Base-by-base conservation (phyloP, 1,140 invertebrate genomes). In the Brevipalpus yothersi region DNA sequence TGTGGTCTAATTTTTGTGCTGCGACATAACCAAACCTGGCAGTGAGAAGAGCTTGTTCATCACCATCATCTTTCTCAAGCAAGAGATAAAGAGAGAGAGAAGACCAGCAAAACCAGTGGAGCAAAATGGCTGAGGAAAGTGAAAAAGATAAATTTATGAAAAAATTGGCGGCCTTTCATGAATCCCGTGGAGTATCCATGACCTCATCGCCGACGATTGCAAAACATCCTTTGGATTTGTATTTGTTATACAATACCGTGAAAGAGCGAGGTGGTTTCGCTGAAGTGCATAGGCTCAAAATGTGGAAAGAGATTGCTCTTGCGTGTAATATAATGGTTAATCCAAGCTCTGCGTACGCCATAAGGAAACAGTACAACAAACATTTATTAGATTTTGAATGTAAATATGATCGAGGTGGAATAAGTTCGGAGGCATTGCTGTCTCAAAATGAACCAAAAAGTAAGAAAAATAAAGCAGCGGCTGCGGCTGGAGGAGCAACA, bases 191-290 rank as follows among this genome's bases (percentile, higher is more conserved):
- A 65, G 84, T 85, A 62, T 87, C 91, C 53, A 87, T 96, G 65
- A 86, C 86, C 60, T 82, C 86, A 65, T 91, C 90, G 76, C 93
- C 93, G 49, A 89, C 86, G 66, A 95, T 97, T 73, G 90, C 85
- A 73, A 96, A 96, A 78, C 89, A 93, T 76, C 88, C 90, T 67
- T 79, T 96, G 66, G 93, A 97, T 81, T 82, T 97, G 66, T 97
- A 88, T 79, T 79, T 85, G 68, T 81, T 97, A 66, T 97, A 96
- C 73, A 76, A 86, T 72, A 82, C 82, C 73, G 90, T 94, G 68
- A 86, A 90, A 76, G 90, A 95, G 68, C 81, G 86, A 69, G 90
- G 90, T 70, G 93, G 92, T 69, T 93, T 95, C 79, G 81, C 91
- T 73, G 90, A 95, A 82, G 91, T 96, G 61, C 93, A 88, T 41